These are phyloP conservation scores for Henricia sp. DNA, from an alignment of 53 echinoderm and acorn worm species.

Conservation along the genomic window DNA sequence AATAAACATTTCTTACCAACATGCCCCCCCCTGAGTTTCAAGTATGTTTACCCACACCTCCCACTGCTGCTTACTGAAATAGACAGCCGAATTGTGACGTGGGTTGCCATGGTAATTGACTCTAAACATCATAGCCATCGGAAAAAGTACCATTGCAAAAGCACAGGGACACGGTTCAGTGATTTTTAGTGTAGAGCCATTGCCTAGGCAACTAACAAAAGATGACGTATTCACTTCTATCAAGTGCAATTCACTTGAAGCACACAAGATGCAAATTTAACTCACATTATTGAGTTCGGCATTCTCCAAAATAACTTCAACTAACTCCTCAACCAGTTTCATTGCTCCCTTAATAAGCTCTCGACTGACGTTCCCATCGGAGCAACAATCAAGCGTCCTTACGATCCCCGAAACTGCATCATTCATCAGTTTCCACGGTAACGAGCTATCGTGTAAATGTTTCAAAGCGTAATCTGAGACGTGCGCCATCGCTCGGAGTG, in stretches of 20 bases:
- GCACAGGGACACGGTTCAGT: too few species aligned
- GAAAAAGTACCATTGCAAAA: too few species aligned
- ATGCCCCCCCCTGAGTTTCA: neutral
- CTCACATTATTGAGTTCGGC: slow-evolving; percentile 55
- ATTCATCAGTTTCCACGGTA: slow-evolving; percentile 50
- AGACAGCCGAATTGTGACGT: too few species aligned
- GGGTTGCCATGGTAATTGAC: too few species aligned
- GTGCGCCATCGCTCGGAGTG: slow-evolving; percentile 1
- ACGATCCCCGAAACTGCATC: slow-evolving; percentile 44
- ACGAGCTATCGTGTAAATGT: slow-evolving; percentile 14
- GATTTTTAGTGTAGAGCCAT: too few species aligned
- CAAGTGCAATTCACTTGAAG: neutral
- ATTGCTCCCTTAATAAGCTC: slow-evolving; percentile 21
- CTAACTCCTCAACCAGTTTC: slow-evolving; percentile 15
- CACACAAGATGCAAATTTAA: neutral
- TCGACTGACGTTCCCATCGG: neutral
- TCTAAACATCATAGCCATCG: too few species aligned
- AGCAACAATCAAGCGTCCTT: slow-evolving; percentile 12
- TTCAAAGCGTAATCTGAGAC: neutral
- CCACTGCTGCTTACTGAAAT: neutral
- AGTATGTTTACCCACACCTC: neutral
- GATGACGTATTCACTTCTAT: too few species aligned
- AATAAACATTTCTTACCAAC: neutral
- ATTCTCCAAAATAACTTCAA: slow-evolving; percentile 17
- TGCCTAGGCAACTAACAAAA: too few species aligned